phyloP scores from a whole-genome alignment of 2,113 vertebrate species.

The Chascanopsetta lugubris region DNA sequence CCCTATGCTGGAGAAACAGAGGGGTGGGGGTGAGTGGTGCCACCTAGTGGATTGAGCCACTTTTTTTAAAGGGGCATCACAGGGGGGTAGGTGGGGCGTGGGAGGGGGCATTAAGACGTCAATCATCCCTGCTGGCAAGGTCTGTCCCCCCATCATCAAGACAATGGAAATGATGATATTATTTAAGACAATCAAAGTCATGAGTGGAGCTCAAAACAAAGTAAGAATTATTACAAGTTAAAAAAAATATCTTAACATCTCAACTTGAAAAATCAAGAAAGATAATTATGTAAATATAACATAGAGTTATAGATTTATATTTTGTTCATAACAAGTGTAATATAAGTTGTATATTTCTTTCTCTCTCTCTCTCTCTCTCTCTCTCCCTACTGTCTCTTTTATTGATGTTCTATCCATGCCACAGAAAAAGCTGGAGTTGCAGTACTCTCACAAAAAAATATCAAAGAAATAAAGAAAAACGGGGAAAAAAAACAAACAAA shows the following conservation, averaged over 20 bases:
- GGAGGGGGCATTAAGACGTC: conserved; percentile 57
- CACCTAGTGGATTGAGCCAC: conserved; percentile 36
- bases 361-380: conserved; percentile 81
- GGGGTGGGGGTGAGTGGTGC: conserved; percentile 42
- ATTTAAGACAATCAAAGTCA: conserved; percentile 98
- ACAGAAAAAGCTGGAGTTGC: conserved; percentile 94
- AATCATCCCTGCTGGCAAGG: conserved; percentile 79
- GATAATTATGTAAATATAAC: conserved; percentile 99
- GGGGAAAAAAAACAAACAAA: conserved; percentile 80
- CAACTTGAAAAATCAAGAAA: conserved; percentile 99
- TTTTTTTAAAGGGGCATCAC: conserved; percentile 36
- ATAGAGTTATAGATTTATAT: conserved; percentile 99
- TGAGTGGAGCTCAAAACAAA: conserved; percentile 98
- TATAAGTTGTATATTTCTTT: conserved; percentile 99
- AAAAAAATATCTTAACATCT: conserved; percentile 93
- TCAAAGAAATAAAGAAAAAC: conserved; percentile 75
- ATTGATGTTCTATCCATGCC: conserved; percentile 99
- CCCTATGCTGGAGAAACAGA: conserved; percentile 69
- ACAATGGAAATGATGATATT: conserved; percentile 81
- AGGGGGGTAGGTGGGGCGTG: conserved; percentile 4
- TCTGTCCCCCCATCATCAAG: conserved; percentile 69
- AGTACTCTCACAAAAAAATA: conserved; percentile 88
- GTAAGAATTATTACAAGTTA: conserved; percentile 76
- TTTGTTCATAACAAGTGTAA: conserved; percentile 99
- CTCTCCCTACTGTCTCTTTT: conserved; percentile 88